Conservation (phyloP, 2,113 vertebrate genomes). For the Eubucco bourcierii region DNA sequence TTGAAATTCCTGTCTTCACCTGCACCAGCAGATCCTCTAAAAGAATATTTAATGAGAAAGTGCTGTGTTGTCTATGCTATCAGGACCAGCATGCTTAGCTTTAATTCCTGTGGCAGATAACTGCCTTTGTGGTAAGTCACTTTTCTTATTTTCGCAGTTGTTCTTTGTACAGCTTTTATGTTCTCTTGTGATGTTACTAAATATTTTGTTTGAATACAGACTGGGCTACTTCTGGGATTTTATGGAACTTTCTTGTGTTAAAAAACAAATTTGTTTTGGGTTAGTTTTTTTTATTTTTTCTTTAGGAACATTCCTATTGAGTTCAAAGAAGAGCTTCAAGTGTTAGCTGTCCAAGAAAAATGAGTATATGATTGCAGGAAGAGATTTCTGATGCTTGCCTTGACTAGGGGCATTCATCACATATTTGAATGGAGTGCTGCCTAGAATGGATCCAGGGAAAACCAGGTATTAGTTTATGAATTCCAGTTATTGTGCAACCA, state of each 20-base stretch:
- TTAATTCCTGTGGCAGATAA: conserved; percentile 26
- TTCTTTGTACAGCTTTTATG: conserved; percentile 17
- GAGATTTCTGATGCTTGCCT: conserved; percentile 29
- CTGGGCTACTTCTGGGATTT: not conserved
- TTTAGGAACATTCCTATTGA: conserved; percentile 1
- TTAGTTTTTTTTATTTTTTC: not conserved
- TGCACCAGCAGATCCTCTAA: not conserved
- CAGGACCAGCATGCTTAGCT: not conserved
- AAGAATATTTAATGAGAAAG: conserved; percentile 44
- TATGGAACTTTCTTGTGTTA: not conserved
- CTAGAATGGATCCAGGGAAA: conserved; percentile 3
- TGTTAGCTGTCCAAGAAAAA: conserved; percentile 8
- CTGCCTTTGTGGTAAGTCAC: conserved; percentile 5
- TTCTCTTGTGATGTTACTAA: conserved; percentile 7
- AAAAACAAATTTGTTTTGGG: not conserved
- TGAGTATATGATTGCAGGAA: not conserved
- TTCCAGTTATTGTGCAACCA: not conserved
- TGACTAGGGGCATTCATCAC: not conserved
- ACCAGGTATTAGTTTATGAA: not conserved
- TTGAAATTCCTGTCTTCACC: conserved; percentile 10
- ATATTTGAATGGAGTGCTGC: not conserved
- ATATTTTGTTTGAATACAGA: conserved; percentile 5
- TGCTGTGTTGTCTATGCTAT: not conserved
- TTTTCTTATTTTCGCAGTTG: conserved; percentile 27
- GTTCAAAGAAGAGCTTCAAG: not conserved